A percentile compares a stretch with the other conserved stretches of the same genome.
These are phyloP conservation scores for Rafetus swinhoei DNA, from an alignment of 2,113 vertebrate species.

Conservation along the genomic window DNA sequence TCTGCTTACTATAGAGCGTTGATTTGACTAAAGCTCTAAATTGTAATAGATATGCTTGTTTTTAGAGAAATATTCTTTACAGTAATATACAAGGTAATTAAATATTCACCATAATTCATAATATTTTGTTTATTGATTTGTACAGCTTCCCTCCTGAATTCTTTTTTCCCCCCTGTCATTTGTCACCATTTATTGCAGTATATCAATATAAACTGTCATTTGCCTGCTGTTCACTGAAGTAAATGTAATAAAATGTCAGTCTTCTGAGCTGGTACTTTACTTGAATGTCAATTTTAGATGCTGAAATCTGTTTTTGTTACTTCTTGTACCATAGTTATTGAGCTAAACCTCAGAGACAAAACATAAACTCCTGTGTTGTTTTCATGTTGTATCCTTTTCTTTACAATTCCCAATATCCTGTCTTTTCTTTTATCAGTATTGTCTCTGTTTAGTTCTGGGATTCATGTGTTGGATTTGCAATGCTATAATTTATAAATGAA, in stretches of 20 bases:
- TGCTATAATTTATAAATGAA: neutral
- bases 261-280: slow-evolving; percentile 7
- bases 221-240: slow-evolving; percentile 42
- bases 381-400: neutral
- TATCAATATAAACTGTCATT: slow-evolving; percentile 10
- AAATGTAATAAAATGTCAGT: slow-evolving; percentile 38
- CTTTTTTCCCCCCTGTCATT: neutral
- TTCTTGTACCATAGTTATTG: slow-evolving; percentile 1
- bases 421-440: neutral
- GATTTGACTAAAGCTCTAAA: neutral
- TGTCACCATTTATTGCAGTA: neutral
- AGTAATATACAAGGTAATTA: neutral
- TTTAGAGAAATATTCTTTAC: neutral
- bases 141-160: neutral
- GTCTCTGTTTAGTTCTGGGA: slow-evolving; percentile 2
- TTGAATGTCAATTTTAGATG: slow-evolving; percentile 33
- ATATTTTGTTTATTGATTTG: neutral
- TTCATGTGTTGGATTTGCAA: neutral
- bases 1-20: neutral
- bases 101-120: neutral
- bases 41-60: neutral
- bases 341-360: neutral
- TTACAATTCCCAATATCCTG: neutral
- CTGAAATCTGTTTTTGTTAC: neutral
- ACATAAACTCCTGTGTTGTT: neutral